Base-by-base conservation (phyloP, 2,797 vertebrate species). In the Pangasius larnaudii region DNA sequence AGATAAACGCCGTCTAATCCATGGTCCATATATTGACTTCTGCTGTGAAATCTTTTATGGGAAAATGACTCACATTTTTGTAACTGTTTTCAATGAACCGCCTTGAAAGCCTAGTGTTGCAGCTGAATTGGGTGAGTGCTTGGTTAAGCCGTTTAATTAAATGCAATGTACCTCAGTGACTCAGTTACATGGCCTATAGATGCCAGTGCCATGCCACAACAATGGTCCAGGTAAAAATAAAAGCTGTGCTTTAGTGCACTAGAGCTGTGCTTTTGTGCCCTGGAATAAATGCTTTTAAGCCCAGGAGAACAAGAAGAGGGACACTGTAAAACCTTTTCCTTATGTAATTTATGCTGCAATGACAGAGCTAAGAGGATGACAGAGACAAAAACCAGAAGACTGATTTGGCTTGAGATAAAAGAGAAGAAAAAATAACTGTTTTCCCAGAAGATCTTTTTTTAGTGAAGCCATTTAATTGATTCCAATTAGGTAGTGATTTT, bases 401-500 rank as follows among this genome's bases (percentile, higher is more conserved):
- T 4, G 3, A 5, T 36, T 56, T 79, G 77, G 30, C 18, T 58
- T 22, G 24, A 24, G 53, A 36, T 33, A 22, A 36, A 58, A 58
- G 0, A 74, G 22, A 36, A 58, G 3, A 58, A 36, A 46, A 72
- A 72, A 42, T 72, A 72, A 14, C 19, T 77, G 22, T 75, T 75
- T 75, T n/a, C 74, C 46, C 46, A 75, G 5, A 75, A 74, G 42
- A 27, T 49, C 6, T 75, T n/a, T 72, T 72, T 74, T 46, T 22
- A 27, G 39, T 46, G 39, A 36, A 58, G 77, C 7, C 8, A 56
- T 79, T 56, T 56, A 56, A 19, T 10, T 36, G 3, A 56, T 51
- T 53, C 49, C n/a, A 78, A 78, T 53, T 78, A 78, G 30, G 30
- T 53, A n/a, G 74, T 77, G 74, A 77, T 51, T 77, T 51, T 18